phyloP scores from a whole-genome alignment of 2,888 invertebrate species.

The Physocephala rufipes region DNA sequence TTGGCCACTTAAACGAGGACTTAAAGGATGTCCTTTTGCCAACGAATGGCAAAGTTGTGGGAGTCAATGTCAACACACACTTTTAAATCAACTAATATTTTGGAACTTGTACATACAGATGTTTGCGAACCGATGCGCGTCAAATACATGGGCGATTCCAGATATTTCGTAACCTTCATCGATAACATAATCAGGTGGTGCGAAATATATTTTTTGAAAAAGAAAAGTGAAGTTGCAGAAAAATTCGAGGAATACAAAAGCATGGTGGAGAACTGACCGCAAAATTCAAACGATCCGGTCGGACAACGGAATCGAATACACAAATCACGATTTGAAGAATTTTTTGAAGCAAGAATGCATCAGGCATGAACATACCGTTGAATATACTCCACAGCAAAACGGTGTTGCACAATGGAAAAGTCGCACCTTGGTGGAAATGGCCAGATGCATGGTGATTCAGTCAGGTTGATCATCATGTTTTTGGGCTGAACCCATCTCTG shows the following conservation, averaged over 20 bases:
- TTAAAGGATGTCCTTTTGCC: no score
- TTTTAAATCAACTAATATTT: no score
- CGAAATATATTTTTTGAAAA: conserved; percentile 39
- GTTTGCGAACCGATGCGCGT: conserved; percentile 38
- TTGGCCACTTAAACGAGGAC: conserved; percentile 31
- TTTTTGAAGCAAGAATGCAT: conserved; percentile 37
- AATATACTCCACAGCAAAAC: conserved; percentile 44
- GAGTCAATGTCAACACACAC: no score
- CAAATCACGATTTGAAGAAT: conserved; percentile 25
- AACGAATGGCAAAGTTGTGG: no score
- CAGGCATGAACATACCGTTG: conserved; percentile 25
- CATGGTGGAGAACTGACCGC: conserved; percentile 39
- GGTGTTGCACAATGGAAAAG: conserved; percentile 43
- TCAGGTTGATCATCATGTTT: conserved; percentile 45
- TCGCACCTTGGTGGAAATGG: conserved; percentile 45
- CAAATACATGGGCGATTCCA: conserved; percentile 21
- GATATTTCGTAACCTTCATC: conserved; percentile 44
- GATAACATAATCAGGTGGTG: conserved; percentile 38
- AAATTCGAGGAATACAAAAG: conserved; percentile 41
- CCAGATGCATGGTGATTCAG: conserved; percentile 49
- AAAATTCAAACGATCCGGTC: no score
- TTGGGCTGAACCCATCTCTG: conserved; percentile 54
- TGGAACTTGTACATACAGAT: conserved; percentile 37
- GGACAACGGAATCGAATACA: conserved; percentile 39
- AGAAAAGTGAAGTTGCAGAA: conserved; percentile 40